These are phyloP conservation scores for Symphodus melops DNA, from an alignment of 2,113 vertebrate genomes.

Conservation along the genomic window DNA sequence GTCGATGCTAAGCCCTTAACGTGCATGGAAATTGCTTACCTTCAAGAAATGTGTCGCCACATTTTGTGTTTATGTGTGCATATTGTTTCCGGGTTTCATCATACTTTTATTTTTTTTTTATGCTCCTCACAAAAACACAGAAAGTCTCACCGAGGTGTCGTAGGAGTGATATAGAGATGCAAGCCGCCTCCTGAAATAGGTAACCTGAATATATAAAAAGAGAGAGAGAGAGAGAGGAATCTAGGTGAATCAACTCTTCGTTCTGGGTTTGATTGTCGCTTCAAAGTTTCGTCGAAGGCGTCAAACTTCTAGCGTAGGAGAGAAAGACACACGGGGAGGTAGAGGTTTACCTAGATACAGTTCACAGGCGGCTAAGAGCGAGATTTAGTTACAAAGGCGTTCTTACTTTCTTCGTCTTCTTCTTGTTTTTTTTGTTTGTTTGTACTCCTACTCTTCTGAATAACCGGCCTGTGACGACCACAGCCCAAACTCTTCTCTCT, in stretches of 20 bases:
- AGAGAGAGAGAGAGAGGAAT: background rate
- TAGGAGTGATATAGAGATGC: constrained; percentile 58
- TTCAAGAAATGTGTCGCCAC: constrained; percentile 73
- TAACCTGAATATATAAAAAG: constrained; percentile 14
- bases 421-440: too few species aligned
- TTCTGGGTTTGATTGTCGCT: constrained; percentile 11
- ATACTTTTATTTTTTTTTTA: constrained; percentile 32
- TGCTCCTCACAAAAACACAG: background rate
- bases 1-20: constrained; percentile 74
- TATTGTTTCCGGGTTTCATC: constrained; percentile 75
- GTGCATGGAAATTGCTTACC: constrained; percentile 75
- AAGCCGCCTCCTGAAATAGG: constrained; percentile 47
- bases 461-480: too few species aligned
- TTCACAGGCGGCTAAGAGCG: background rate
- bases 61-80: constrained; percentile 36
- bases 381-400: background rate
- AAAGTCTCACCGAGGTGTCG: constrained; percentile 57
- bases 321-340: background rate
- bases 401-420: background rate
- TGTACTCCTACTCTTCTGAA: too few species aligned
- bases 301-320: constrained; percentile 10
- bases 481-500: too few species aligned
- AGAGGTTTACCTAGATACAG: background rate
- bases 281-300: constrained; percentile 8
- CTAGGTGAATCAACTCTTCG: constrained; percentile 32